phyloP scores from a whole-genome alignment of 1,140 invertebrate species.

The Holotrichia oblita region DNA sequence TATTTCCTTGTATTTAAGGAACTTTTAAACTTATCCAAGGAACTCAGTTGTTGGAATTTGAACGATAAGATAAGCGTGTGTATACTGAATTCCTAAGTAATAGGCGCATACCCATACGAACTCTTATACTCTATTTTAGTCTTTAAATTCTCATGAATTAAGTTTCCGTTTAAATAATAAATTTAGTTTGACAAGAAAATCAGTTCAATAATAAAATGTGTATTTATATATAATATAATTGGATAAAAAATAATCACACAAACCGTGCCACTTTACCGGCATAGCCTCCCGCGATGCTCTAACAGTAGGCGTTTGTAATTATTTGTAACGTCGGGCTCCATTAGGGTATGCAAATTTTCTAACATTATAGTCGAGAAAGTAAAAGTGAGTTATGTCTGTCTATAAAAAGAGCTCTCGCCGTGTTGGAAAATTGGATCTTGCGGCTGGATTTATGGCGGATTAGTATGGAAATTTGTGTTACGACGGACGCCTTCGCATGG shows the following conservation, averaged over 20 bases:
- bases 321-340: background rate
- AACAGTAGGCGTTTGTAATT: background rate
- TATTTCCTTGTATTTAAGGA: constrained; percentile 1
- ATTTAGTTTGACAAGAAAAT: background rate
- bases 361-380: constrained; percentile 20
- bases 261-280: background rate
- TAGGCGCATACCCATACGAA: background rate
- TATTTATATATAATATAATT: no score
- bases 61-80: background rate
- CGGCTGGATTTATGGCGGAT: constrained; percentile 49
- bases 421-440: constrained; percentile 51
- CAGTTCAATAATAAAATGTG: background rate
- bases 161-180: background rate
- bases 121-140: background rate
- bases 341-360: constrained; percentile 37
- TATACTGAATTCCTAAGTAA: background rate
- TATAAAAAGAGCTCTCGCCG: constrained; percentile 19
- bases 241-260: background rate
- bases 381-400: constrained; percentile 28
- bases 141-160: background rate
- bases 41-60: constrained; percentile 1
- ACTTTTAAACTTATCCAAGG: constrained; percentile 9
- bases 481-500: constrained; percentile 40
- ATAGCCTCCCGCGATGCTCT: background rate
- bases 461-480: constrained; percentile 52